Percentiles rank a stretch among this genome's conserved stretches.
These are phyloP conservation scores for Globia sparganii DNA, from an alignment of 2,888 invertebrate species.

Conservation along the genomic window DNA sequence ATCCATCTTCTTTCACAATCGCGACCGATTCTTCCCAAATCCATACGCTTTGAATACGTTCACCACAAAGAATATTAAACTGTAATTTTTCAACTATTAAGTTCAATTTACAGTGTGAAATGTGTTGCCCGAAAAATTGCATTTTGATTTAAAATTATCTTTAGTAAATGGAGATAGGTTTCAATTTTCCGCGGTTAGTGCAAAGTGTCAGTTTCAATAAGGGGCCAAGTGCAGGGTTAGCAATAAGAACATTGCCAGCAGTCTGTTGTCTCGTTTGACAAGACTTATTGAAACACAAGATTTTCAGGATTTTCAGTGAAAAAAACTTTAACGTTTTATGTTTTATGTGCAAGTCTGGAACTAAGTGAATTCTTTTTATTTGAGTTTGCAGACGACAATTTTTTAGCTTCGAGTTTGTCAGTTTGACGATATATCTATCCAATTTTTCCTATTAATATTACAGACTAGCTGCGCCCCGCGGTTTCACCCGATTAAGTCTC, in stretches of 20 bases:
- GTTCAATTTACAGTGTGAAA: conserved; percentile 34
- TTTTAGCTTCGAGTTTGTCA: conserved; percentile 21
- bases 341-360: conserved; percentile 61
- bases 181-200: conserved; percentile 39
- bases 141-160: conserved; percentile 40
- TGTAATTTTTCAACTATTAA: conserved; percentile 35
- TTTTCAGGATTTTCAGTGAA: conserved; percentile 42
- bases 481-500: not conserved
- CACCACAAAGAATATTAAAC: conserved; percentile 35
- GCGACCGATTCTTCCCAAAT: conserved; percentile 39
- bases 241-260: conserved; percentile 59
- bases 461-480: not conserved
- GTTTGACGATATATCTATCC: not conserved
- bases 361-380: conserved; percentile 60
- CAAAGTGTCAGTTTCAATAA: conserved; percentile 58
- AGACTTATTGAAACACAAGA: conserved; percentile 63
- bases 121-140: not conserved
- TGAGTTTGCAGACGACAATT: conserved; percentile 34
- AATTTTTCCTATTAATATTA: conserved; percentile 10
- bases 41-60: conserved; percentile 49
- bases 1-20: conserved; percentile 61
- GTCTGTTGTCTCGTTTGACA: conserved; percentile 59
- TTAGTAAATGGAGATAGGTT: conserved; percentile 33
- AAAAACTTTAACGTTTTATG: conserved; percentile 54
- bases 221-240: conserved; percentile 54